A percentile compares a stretch with the other conserved stretches of the same genome.
Evolutionary conservation across 2,797 vertebrate species (phyloP).

Genomic region (Alca torda): DNA sequence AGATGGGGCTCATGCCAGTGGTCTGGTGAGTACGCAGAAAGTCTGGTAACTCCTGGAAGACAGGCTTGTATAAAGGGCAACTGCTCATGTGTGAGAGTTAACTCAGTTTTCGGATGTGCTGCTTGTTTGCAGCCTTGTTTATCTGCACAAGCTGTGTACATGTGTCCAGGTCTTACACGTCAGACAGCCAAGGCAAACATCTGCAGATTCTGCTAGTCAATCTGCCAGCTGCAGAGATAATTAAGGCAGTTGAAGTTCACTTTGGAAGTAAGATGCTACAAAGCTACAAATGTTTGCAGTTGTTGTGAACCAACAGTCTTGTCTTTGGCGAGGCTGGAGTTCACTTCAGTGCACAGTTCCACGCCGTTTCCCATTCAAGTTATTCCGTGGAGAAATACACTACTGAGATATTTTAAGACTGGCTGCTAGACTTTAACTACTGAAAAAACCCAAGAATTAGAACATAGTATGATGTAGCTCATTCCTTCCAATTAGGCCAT

Average conservation of each 20-base stretch:
- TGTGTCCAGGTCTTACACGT: accelerated
- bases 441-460: not conserved
- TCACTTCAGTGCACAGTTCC: not conserved
- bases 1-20: not conserved
- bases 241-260: not conserved
- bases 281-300: not conserved
- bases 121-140: not conserved
- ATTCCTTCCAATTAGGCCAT: not conserved
- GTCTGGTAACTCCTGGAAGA: not conserved
- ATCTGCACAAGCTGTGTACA: not conserved
- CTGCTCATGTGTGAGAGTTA: accelerated
- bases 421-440: not conserved
- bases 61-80: not conserved
- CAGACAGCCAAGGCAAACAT: not conserved
- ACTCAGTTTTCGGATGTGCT: not conserved
- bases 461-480: not conserved
- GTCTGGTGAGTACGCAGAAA: not conserved
- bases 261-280: not conserved
- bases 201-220: not conserved
- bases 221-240: not conserved
- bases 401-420: not conserved
- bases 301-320: not conserved
- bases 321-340: not conserved
- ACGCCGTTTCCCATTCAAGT: not conserved
- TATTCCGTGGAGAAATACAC: not conserved